Base-by-base conservation (phyloP, 2,113 vertebrate genomes). In the Talpa occidentalis region DNA sequence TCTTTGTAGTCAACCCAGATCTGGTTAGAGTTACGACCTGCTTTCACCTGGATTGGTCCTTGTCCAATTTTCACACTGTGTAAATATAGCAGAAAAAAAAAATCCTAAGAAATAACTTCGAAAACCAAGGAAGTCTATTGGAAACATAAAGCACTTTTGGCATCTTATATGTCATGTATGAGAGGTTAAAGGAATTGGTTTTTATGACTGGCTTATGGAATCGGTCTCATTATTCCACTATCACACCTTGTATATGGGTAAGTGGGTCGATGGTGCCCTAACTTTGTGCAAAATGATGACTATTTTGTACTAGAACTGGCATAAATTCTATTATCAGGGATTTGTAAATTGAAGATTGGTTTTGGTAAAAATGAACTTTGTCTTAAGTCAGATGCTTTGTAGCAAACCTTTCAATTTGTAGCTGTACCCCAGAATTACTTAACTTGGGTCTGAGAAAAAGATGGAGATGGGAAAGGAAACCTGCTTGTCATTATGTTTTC, bases 11-110 rank as follows among this genome's bases (percentile, higher is more conserved):
- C 84, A 85, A 64, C 54, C 9, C 10, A 64, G 32, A 64, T 49
- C 49, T 90, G 44, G 30, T 64, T 70, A 72, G 59, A 52, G 32
- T 87, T 66, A 47, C 70, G 90, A 77, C 32, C 54, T 47, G 22
- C 44, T 67, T 90, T 93, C 69, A 93, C 73, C 91, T 88, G 82
- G 15, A 76, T 81, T 87, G 42, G 52, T 80, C 74, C 49, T 64
- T 94, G 47, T 84, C 79, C 89, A 85, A 0, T 85, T 93, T 96
- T 95, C 86, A 95, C 59, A 85, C 84, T 92, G 5, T 91, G 21
- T 74, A 94, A 94, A 87, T 92, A 95, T 54, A 89, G 40, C 44
- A 49, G 84, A 79, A 60, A 83, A 78, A 66, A 49, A 94, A 85
- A 54, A 49, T 78, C 24, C 8, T 76, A 69, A 70, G 81, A 82